These are phyloP conservation scores for Ceratotherium simum DNA, from an alignment of 2,113 vertebrate genomes.

Conservation along the genomic window DNA sequence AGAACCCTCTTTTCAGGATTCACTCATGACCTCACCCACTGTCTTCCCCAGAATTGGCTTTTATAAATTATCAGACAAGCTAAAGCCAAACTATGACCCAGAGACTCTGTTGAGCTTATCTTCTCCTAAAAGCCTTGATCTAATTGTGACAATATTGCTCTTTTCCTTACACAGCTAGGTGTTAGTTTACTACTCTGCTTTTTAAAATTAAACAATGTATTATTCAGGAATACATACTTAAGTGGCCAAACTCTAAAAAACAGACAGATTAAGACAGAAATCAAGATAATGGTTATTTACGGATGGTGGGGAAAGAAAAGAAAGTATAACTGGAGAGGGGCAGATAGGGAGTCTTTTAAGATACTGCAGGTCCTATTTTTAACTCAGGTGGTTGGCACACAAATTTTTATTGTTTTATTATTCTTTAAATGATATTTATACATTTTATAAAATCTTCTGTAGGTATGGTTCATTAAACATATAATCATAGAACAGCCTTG, in stretches of 20 bases:
- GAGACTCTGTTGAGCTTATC: background rate
- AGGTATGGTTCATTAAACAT: background rate
- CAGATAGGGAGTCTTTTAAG: background rate
- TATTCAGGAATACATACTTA: background rate
- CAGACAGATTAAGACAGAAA: background rate
- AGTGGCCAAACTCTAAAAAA: background rate
- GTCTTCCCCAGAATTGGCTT: background rate
- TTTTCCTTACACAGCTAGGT: background rate
- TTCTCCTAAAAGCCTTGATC: background rate
- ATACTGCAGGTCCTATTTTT: background rate
- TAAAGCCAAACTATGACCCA: background rate
- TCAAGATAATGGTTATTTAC: background rate
- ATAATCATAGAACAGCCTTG: background rate
- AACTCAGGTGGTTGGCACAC: background rate
- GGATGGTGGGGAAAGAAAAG: background rate
- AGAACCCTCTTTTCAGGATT: background rate
- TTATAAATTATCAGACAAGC: background rate
- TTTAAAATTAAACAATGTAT: background rate
- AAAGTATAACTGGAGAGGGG: background rate
- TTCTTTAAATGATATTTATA: background rate
- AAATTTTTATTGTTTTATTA: background rate
- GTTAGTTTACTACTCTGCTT: background rate
- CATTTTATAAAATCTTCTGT: background rate
- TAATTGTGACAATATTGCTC: background rate
- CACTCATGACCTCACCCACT: background rate